Conservation (phyloP, 2,113 vertebrate species). For the Tenrec ecaudatus region DNA sequence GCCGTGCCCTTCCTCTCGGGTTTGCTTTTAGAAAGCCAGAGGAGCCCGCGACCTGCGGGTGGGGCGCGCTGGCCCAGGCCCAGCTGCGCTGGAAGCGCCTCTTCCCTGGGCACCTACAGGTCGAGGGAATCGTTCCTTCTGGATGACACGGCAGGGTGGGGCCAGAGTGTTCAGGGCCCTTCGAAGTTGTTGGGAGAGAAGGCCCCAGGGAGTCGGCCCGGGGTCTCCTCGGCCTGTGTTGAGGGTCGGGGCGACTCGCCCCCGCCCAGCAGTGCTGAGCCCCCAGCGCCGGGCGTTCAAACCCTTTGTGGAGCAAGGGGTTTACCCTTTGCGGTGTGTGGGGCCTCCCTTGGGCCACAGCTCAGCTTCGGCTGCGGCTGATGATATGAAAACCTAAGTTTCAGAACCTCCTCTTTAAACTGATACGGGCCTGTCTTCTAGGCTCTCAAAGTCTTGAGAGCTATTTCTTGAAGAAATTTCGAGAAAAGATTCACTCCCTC, state of each 20-base stretch:
- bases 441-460: slow-evolving; percentile 17
- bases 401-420: not conserved
- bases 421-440: not conserved
- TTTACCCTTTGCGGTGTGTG: not conserved
- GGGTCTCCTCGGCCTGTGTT: not conserved
- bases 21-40: slow-evolving; percentile 23
- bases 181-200: not conserved
- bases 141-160: not conserved
- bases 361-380: not conserved
- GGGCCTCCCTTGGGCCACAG: not conserved
- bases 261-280: too few species aligned
- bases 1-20: slow-evolving; percentile 41
- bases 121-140: slow-evolving; percentile 31
- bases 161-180: not conserved
- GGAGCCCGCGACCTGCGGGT: slow-evolving; percentile 1
- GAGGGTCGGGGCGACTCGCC: fast-evolving
- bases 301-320: not conserved
- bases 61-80: slow-evolving; percentile 12
- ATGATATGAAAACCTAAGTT: not conserved
- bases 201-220: not conserved
- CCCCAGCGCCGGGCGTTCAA: not conserved
- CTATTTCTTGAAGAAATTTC: slow-evolving; percentile 35
- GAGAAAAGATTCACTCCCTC: not conserved
- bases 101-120: not conserved
- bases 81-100: not conserved